Conservation (phyloP, 1,140 invertebrate species). For the Zaprionus gabonicus region DNA sequence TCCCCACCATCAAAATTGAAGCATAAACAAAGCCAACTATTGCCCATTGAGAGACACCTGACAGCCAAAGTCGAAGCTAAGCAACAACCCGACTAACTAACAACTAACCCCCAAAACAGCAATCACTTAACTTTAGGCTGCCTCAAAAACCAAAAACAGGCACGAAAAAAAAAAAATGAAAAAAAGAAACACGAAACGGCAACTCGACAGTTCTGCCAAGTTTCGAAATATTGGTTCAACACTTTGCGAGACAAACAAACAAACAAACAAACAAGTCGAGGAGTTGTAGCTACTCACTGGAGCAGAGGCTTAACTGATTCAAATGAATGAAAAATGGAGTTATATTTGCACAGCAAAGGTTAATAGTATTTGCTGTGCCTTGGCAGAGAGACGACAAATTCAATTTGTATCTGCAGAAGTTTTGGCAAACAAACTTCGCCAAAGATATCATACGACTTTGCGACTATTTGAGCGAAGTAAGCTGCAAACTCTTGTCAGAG, state of each 20-base stretch:
- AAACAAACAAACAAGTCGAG: background rate
- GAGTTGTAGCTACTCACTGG: conserved; percentile 12
- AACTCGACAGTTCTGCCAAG: conserved; percentile 31
- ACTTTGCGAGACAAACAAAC: conserved; percentile 18
- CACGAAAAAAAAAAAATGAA: conserved; percentile 1
- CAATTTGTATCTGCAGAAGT: conserved; percentile 28
- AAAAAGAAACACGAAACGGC: conserved; percentile 10
- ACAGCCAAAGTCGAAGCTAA: conserved; percentile 6
- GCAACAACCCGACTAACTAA: conserved; percentile 23
- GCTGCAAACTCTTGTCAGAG: conserved; percentile 5
- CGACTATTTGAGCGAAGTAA: conserved; percentile 8
- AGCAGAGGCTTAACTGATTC: conserved; percentile 30
- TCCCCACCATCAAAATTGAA: background rate
- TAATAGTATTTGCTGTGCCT: conserved; percentile 21
- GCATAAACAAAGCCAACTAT: conserved; percentile 30
- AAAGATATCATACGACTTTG: conserved; percentile 8
- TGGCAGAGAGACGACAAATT: conserved; percentile 22
- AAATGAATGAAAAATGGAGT: conserved; percentile 42
- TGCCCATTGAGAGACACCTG: conserved; percentile 6
- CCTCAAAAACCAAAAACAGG: conserved; percentile 17
- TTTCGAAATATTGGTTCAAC: conserved; percentile 27
- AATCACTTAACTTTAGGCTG: conserved; percentile 47
- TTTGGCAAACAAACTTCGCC: conserved; percentile 16
- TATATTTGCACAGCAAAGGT: conserved; percentile 31
- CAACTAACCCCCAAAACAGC: conserved; percentile 41